phyloP scores from a whole-genome alignment of 2,888 invertebrate genomes.

The Troides oblongomaculatus region DNA sequence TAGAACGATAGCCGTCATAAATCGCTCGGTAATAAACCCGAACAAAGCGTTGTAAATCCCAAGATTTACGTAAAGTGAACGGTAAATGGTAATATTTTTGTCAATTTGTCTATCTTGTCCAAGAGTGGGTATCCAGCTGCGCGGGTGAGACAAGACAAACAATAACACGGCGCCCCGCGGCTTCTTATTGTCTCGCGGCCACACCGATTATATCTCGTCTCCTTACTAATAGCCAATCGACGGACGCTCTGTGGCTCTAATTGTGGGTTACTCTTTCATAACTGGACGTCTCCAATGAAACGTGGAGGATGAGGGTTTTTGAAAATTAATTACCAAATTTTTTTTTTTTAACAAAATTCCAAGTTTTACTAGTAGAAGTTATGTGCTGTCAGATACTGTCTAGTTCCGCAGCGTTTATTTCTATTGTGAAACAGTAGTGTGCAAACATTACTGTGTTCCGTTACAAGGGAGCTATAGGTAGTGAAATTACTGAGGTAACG shows the following conservation, averaged over 20 bases:
- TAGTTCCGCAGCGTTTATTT: no score
- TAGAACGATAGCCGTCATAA: conserved; percentile 8
- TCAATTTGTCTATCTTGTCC: conserved; percentile 57
- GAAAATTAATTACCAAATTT: not conserved
- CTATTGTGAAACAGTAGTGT: no score
- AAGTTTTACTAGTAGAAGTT: no score
- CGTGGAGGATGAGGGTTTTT: not conserved
- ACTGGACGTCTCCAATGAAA: conserved; percentile 8
- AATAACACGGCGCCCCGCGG: conserved; percentile 64
- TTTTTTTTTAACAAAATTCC: no score
- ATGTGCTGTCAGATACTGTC: no score
- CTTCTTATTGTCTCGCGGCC: conserved; percentile 64
- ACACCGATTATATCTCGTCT: conserved; percentile 64
- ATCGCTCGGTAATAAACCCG: conserved; percentile 9
- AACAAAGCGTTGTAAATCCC: not conserved
- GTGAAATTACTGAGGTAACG: no score
- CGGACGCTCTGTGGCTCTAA: conserved; percentile 49
- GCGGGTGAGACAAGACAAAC: conserved; percentile 62
- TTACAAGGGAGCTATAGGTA: no score
- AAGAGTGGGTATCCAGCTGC: conserved; percentile 52
- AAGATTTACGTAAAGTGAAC: conserved; percentile 15
- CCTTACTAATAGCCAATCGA: conserved; percentile 64
- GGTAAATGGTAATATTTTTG: conserved; percentile 51
- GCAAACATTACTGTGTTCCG: no score
- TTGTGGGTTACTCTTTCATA: conserved; percentile 40